Base-by-base conservation (phyloP, 2,888 invertebrate species). In the Xylota segnis region DNA sequence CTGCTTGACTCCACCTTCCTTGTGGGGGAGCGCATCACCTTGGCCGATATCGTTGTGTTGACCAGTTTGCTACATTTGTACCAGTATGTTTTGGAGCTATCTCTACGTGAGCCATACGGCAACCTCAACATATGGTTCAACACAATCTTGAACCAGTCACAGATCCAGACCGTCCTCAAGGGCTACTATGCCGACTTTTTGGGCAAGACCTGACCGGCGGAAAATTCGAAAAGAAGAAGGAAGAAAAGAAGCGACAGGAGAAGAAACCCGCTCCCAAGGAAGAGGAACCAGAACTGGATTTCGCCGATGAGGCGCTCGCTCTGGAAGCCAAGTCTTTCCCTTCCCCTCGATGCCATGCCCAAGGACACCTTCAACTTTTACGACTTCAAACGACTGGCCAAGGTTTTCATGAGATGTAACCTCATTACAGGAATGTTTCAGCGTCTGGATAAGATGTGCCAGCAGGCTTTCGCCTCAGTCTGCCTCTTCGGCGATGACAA, bases 341-440 rank as follows among this genome's bases (percentile, higher is more conserved):
- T n/a, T 23, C 23, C 23, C 3, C 3, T 23, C 23, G 23, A 23
- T 23, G 3, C 23, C 23, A 23, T 23, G 23, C 23, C 23, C 23
- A 23, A 23, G 93, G 98, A 97, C 76, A 96, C 95, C 0, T 37
- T 37, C 37, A 12, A 37, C 91, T 96, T 99, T 94, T 99, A 99
- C 89, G 98, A 98, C 37, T 37, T 37, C 7, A 10, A 37, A 10
- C 37, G 37, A 7, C 10, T 94, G 23, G 94, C 96, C 88, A 96
- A 97, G 93, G 95, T 96, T 54, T 99, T 98, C 94, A 99, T 99
- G 99, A 98, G 98, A 92, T 98, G 98, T 93, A 99, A 99, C 93
- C 95, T 99, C 78, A 98, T 99, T 91, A 95, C 96, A 87, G 98
- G 99, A 89, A 23, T 23, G 23, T 23, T 23, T 2, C 3, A 23